Conservation (phyloP, 2,797 vertebrate genomes). For the Pantherophis vulpinus region DNA sequence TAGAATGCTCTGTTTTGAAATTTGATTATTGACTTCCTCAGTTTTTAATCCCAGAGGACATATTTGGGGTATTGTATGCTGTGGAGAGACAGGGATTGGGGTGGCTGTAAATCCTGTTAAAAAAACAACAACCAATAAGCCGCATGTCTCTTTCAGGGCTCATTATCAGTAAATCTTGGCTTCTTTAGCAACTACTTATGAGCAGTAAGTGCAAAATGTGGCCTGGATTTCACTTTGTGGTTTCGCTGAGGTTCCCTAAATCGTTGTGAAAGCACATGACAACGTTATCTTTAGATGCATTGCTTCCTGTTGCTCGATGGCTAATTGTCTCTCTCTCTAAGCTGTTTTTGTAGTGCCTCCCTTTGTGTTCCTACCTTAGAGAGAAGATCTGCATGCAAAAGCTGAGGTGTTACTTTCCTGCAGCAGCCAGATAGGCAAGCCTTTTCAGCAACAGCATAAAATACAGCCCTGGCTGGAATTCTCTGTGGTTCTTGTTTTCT, state of each 20-base stretch:
- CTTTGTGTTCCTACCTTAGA: conserved; percentile 44
- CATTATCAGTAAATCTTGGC: neutral
- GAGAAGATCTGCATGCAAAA: conserved; percentile 43
- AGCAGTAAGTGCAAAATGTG: neutral
- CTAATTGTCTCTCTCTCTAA: neutral
- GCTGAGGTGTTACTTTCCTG: conserved; percentile 48
- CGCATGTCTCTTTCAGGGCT: neutral
- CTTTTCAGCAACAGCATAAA: conserved; percentile 61
- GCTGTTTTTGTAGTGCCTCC: neutral
- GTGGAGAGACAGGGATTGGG: neutral
- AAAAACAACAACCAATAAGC: neutral
- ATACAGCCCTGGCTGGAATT: conserved; percentile 56
- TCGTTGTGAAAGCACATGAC: neutral
- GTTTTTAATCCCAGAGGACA: neutral
- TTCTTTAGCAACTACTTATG: neutral
- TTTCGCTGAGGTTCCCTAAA: neutral
- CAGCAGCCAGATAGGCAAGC: conserved; percentile 51
- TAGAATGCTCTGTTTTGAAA: neutral
- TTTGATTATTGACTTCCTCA: neutral
- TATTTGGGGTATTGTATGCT: neutral
- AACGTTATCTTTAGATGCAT: neutral
- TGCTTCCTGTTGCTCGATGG: neutral
- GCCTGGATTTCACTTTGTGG: neutral
- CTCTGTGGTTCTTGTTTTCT: conserved; percentile 57
- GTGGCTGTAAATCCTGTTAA: neutral